Evolutionary conservation across 2,797 vertebrate genomes (phyloP).

Genomic region (Loris lydekkerianus): DNA sequence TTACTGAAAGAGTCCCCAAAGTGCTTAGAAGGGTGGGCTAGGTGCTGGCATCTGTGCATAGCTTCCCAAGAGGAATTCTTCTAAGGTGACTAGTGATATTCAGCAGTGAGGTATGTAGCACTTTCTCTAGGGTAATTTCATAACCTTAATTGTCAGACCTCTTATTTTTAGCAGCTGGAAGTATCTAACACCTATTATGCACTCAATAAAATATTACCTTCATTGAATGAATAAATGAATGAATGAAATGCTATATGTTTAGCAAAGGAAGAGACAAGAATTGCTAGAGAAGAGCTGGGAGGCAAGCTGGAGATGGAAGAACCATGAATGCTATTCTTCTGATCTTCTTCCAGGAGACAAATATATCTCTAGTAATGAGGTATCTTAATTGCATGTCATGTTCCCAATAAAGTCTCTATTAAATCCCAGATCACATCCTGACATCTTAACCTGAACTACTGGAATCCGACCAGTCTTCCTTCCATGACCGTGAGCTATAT

Average conservation of each 20-base stretch:
- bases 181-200: not conserved
- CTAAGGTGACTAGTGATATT: no score
- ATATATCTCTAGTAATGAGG: not conserved
- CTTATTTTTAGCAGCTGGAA: not conserved
- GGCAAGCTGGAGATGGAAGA: not conserved
- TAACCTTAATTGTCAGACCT: no score
- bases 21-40: no score
- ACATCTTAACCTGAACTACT: not conserved
- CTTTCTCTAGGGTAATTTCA: no score
- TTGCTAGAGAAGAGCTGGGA: not conserved
- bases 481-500: not conserved
- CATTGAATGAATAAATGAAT: not conserved
- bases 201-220: constrained; percentile 27
- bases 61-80: no score
- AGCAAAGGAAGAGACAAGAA: constrained; percentile 13
- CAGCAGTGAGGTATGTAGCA: no score
- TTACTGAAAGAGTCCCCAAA: no score
- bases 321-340: constrained; percentile 1
- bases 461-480: not conserved
- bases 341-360: constrained; percentile 52
- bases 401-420: constrained; percentile 21
- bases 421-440: constrained; percentile 21
- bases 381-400: not conserved
- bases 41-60: no score
- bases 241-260: not conserved